Evolutionary conservation across 2,797 vertebrate species (phyloP).

Genomic region (Manis javanica): DNA sequence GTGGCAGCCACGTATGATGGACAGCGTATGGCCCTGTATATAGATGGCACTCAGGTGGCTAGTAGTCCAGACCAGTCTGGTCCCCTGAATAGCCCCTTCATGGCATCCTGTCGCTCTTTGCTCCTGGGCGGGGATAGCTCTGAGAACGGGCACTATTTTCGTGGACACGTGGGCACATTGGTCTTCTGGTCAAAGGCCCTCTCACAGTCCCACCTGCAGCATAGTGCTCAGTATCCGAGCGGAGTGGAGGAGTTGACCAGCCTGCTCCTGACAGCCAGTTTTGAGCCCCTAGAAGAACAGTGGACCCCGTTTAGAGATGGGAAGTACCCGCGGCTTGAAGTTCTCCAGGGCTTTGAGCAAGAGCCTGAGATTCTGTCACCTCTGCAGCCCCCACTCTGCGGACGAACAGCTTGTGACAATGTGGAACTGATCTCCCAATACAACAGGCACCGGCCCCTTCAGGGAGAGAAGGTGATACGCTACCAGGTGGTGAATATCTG

Average conservation of each 20-base stretch:
- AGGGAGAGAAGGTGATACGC: conserved; percentile 89
- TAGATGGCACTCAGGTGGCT: conserved; percentile 93
- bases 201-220: conserved; percentile 88
- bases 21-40: conserved; percentile 91
- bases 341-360: conserved; percentile 83
- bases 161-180: conserved; percentile 92
- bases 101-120: conserved; percentile 94
- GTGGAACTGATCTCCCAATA: conserved; percentile 93
- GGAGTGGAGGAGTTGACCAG: conserved; percentile 61
- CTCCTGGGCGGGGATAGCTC: conserved; percentile 94
- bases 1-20: conserved; percentile 93
- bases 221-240: conserved; percentile 77
- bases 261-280: conserved; percentile 88
- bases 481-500: conserved; percentile 96
- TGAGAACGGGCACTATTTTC: conserved; percentile 88
- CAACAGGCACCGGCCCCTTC: conserved; percentile 92
- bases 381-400: conserved; percentile 91
- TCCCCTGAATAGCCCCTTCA: conserved; percentile 93
- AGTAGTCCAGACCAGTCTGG: conserved; percentile 90
- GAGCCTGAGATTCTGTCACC: conserved; percentile 88
- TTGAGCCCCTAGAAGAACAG: conserved; percentile 86
- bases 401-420: conserved; percentile 94
- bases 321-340: conserved; percentile 87
- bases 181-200: conserved; percentile 89
- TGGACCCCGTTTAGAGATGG: conserved; percentile 91